phyloP scores from a whole-genome alignment of 2,888 invertebrate species.

The Colostygia pectinataria region DNA sequence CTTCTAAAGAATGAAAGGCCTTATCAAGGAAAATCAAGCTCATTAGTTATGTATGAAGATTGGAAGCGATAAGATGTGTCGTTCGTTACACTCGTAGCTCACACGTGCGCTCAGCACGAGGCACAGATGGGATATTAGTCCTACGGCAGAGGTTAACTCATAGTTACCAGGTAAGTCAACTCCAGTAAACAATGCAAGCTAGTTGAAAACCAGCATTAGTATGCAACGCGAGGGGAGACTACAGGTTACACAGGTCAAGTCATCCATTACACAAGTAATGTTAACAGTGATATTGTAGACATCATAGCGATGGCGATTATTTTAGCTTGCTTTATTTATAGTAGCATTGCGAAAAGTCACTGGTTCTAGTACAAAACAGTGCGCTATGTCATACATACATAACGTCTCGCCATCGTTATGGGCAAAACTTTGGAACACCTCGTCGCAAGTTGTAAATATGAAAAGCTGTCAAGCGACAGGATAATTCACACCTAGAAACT shows the following conservation, averaged over 20 bases:
- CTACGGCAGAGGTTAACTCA: slow-evolving; percentile 7
- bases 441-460: background rate
- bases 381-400: no score
- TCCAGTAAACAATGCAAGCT: slow-evolving; percentile 24
- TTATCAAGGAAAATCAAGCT: background rate
- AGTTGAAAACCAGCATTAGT: slow-evolving; percentile 29
- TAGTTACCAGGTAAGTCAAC: slow-evolving; percentile 10
- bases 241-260: slow-evolving; percentile 15
- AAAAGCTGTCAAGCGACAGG: background rate
- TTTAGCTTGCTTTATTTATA: no score
- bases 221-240: slow-evolving; percentile 7
- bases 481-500: background rate
- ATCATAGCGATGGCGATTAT: no score
- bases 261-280: slow-evolving; percentile 2
- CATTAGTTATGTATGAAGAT: slow-evolving; percentile 12
- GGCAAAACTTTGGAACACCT: background rate
- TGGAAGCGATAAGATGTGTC: slow-evolving; percentile 14
- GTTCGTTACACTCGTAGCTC: slow-evolving; percentile 13
- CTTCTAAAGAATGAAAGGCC: background rate
- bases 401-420: no score
- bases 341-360: no score
- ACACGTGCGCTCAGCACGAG: slow-evolving; percentile 12
- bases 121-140: no score
- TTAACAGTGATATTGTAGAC: background rate
- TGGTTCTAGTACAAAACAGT: no score